Base-by-base conservation (phyloP, 2,113 vertebrate genomes). In the Spheniscus mendiculus region DNA sequence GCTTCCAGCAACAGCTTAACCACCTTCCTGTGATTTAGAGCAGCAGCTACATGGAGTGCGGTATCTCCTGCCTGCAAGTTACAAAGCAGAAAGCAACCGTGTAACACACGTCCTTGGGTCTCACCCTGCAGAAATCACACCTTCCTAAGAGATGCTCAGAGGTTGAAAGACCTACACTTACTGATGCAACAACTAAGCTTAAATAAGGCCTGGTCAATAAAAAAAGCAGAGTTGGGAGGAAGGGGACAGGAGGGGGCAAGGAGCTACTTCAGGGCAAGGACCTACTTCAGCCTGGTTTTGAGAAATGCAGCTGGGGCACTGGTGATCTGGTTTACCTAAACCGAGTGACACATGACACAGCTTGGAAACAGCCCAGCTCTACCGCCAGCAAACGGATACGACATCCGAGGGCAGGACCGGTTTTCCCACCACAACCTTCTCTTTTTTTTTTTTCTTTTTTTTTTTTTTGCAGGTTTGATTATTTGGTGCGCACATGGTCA, bases 1-100 rank as follows among this genome's bases (percentile, higher is more conserved):
- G 99, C 99, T 97, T 99, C 99, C 98, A 99, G 98, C 93, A 99
- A 96, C 83, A 99, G 97, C 93, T 99, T 99, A 18, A 98, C 99
- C 25, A 99, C 99, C 96, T 99, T 99, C 98, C 99, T 99, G 96
- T 99, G 99, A 95, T 99, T 99, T 36, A 99, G 98, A 61, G 99
- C 98, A 88, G 99, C 99, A 61, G 99, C 99, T 12, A 99, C 96
- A 27, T 99, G 99, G 53, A 99, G 98, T 0, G 99, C 99, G 3
- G 99, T 99, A 84, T 99, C 99, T 45, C 99, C 99, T 44, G 97
- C 98, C 99, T 99, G 96, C 67, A 97, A 96, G 74, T 73, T 11
- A 93, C 34, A 93, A 94, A 95, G 81, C 86, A 98, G 91, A 98
- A 96, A 89, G 83, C 42, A 95, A 53, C 16, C 9, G 3, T 42